These are phyloP conservation scores for Zophobas morio DNA, from an alignment of 1,140 invertebrate species.

Conservation along the genomic window DNA sequence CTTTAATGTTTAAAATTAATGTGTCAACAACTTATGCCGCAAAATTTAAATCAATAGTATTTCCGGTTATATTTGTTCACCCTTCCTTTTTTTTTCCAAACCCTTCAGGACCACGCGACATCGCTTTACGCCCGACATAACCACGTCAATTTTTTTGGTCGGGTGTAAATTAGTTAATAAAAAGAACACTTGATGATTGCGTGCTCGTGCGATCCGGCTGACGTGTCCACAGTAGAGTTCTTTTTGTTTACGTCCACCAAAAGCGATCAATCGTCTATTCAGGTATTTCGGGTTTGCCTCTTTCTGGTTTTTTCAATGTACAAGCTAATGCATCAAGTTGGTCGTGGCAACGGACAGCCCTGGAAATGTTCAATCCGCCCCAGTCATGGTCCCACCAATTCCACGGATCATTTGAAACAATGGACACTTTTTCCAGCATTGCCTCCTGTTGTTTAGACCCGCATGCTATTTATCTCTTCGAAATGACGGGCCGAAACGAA, in stretches of 20 bases:
- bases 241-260: neutral
- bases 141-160: no score
- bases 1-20: no score
- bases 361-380: slow-evolving; percentile 27
- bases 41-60: no score
- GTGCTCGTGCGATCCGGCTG: neutral
- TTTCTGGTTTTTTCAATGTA: slow-evolving; percentile 27
- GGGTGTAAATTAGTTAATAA: neutral
- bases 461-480: neutral
- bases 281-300: slow-evolving; percentile 13
- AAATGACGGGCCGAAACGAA: neutral
- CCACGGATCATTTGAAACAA: slow-evolving; percentile 15
- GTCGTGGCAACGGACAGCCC: slow-evolving; percentile 1
- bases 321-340: slow-evolving; percentile 34
- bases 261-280: neutral
- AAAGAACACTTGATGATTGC: neutral
- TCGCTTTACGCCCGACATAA: no score
- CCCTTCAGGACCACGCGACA: no score
- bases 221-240: neutral
- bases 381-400: slow-evolving; percentile 5
- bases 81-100: no score
- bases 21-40: no score
- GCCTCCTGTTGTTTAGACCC: neutral
- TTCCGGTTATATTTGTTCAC: no score
- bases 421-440: slow-evolving; percentile 8